Evolutionary conservation across 2,113 vertebrate species (phyloP).

Genomic region (Atrichornis clamosus): DNA sequence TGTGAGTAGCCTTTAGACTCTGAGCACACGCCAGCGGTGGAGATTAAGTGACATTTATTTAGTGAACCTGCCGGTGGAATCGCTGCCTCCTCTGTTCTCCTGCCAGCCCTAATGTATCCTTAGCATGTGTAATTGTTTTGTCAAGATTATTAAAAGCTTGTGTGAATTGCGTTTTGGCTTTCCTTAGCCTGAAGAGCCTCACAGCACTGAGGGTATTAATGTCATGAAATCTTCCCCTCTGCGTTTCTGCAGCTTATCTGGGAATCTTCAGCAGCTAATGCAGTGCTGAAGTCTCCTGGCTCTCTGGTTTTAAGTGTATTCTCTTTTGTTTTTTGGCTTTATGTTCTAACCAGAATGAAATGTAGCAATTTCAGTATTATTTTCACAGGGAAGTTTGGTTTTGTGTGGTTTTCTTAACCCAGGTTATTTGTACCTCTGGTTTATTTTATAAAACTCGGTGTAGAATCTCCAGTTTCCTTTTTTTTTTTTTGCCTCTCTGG

Average conservation of each 20-base stretch:
- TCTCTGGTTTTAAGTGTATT: background rate
- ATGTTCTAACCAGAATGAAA: background rate
- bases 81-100: background rate
- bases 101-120: background rate
- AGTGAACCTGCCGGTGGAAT: background rate
- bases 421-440: background rate
- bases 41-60: background rate
- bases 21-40: background rate
- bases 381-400: background rate
- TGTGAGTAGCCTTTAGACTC: background rate
- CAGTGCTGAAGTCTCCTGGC: background rate
- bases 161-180: background rate
- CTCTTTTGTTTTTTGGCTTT: background rate
- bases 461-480: background rate
- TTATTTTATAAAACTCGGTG: background rate
- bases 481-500: background rate
- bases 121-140: background rate
- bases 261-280: background rate
- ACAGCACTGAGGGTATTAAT: background rate
- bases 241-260: background rate
- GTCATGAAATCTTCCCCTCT: background rate
- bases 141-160: background rate
- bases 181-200: constrained; percentile 3
- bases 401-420: background rate
- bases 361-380: background rate